Percentiles rank a stretch among this genome's conserved stretches.
Conservation (phyloP, 2,113 vertebrate species). For the Trinectes maculatus region DNA sequence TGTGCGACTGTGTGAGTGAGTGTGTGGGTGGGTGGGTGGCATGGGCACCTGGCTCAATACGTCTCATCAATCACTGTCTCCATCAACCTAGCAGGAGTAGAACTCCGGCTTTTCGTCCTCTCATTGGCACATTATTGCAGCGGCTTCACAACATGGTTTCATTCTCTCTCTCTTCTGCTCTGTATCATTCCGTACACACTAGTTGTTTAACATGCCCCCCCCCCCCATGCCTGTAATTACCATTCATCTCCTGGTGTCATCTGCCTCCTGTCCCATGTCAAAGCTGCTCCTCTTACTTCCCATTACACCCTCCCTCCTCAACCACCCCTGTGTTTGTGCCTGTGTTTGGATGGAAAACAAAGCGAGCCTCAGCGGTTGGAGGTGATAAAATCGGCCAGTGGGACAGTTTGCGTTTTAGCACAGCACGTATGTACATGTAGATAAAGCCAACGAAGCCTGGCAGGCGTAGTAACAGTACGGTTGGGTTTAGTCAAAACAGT, state of each 20-base stretch:
- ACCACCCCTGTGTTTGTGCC: not conserved
- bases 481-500: no score
- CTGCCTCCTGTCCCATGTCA: no score
- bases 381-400: not conserved
- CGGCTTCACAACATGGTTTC: no score
- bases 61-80: not conserved
- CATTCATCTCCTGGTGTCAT: not conserved
- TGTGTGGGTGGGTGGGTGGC: not conserved
- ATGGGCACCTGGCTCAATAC: not conserved
- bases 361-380: not conserved
- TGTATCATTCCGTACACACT: no score
- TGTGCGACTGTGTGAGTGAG: no score
- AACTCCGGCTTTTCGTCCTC: not conserved
- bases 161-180: no score
- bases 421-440: not conserved
- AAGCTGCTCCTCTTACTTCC: not conserved
- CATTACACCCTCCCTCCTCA: not conserved
- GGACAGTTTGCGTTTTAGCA: not conserved
- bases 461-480: no score
- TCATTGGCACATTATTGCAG: not conserved
- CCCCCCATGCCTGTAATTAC: not conserved
- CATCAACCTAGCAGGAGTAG: not conserved
- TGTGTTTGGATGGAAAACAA: not conserved
- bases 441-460: no score
- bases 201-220: no score